Evolutionary conservation across 2,113 vertebrate genomes (phyloP).

Genomic region (Polyodon spathula): DNA sequence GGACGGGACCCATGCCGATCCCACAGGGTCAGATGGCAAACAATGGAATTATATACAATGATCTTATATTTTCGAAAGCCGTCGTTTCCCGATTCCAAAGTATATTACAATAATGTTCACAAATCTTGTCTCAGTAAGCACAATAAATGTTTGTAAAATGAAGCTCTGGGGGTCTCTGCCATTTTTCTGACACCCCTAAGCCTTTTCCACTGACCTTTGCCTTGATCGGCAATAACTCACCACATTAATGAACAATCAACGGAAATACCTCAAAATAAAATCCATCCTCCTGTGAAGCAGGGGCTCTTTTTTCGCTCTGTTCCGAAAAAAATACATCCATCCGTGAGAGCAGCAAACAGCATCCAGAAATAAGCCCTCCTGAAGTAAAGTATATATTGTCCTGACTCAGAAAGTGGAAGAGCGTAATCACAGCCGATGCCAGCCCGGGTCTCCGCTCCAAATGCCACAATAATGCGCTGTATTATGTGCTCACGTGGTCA

Average conservation of each 20-base stretch:
- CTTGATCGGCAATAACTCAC: conserved; percentile 81
- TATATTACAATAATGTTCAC: too few species aligned
- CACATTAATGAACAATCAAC: conserved; percentile 92
- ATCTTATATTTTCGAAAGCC: too few species aligned
- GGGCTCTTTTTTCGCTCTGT: conserved; percentile 38
- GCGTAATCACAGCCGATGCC: conserved; percentile 77
- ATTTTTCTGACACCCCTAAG: conserved; percentile 42
- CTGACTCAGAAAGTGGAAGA: conserved; percentile 76
- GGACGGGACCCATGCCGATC: too few species aligned
- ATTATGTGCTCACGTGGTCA: conserved; percentile 95
- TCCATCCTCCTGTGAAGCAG: conserved; percentile 75
- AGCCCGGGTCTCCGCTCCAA: conserved; percentile 76
- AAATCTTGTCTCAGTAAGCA: too few species aligned
- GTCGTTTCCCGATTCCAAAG: too few species aligned
- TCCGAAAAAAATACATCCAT: conserved; percentile 60
- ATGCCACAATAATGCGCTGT: conserved; percentile 82
- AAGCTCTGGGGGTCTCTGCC: conserved; percentile 7
- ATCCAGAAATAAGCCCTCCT: conserved; percentile 38
- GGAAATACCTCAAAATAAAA: conserved; percentile 99
- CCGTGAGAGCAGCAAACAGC: conserved; percentile 49
- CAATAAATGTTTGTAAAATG: not conserved
- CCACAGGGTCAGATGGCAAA: too few species aligned
- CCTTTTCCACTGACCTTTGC: conserved; percentile 78
- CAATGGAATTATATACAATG: too few species aligned
- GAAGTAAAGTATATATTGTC: conserved; percentile 50